These are phyloP conservation scores for Nymphicus hollandicus DNA, from an alignment of 2,113 vertebrate species.

Conservation along the genomic window DNA sequence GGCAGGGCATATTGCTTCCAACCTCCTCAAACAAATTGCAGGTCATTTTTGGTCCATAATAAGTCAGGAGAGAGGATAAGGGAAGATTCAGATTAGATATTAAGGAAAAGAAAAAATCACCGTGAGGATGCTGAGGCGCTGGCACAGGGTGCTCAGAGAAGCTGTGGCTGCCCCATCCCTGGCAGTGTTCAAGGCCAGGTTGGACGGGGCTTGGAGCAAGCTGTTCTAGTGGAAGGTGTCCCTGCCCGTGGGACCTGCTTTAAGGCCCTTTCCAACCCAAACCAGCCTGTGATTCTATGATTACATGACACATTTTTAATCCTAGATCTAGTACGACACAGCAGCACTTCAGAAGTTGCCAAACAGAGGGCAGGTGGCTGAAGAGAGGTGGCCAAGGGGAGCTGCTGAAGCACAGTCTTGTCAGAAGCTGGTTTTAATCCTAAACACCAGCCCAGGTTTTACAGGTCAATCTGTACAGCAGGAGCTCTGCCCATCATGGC, in stretches of 20 bases:
- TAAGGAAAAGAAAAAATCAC: background rate
- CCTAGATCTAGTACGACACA: background rate
- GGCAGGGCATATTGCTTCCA: background rate
- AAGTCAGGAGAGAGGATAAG: background rate
- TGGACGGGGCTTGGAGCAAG: background rate
- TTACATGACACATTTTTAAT: background rate
- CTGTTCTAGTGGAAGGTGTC: background rate
- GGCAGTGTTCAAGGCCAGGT: background rate
- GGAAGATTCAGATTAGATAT: background rate
- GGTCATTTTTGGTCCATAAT: background rate
- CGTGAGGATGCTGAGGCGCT: background rate
- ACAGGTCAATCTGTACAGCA: background rate
- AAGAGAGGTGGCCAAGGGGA: background rate
- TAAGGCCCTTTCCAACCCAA: background rate
- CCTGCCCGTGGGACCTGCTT: background rate
- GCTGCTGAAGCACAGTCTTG: background rate
- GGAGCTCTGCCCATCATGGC: background rate
- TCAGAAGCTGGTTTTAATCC: background rate
- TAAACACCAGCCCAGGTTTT: background rate
- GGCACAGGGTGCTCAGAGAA: background rate
- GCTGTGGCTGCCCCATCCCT: background rate
- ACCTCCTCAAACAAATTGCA: background rate
- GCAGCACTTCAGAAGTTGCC: background rate
- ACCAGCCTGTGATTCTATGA: background rate
- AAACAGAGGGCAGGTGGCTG: background rate